These are phyloP conservation scores for Ophthalmolycus amberensis DNA, from an alignment of 2,113 vertebrate species.

Conservation along the genomic window DNA sequence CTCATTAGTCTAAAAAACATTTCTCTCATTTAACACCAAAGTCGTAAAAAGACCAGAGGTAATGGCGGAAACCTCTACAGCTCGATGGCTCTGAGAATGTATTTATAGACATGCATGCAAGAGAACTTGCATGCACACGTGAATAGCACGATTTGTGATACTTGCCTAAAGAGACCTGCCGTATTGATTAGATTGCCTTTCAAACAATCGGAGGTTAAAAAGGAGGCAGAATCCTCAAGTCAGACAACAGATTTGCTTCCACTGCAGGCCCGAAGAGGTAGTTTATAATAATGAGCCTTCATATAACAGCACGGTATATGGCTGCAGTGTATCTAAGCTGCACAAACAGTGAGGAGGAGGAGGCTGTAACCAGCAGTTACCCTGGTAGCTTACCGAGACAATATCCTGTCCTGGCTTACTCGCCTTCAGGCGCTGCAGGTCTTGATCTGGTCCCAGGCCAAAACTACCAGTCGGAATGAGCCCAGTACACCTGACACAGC, in stretches of 20 bases:
- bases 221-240: not conserved
- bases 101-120: not conserved
- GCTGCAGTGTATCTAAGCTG: constrained; percentile 41
- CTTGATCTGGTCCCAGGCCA: constrained; percentile 55
- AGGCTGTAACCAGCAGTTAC: constrained; percentile 63
- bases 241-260: constrained; percentile 9
- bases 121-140: constrained; percentile 18
- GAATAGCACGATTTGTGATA: not conserved
- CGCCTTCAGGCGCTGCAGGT: constrained; percentile 47
- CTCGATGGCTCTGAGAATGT: constrained; percentile 21
- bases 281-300: constrained; percentile 39
- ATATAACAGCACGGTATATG: constrained; percentile 13
- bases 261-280: not conserved
- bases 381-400: constrained; percentile 73
- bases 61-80: constrained; percentile 43
- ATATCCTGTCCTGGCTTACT: constrained; percentile 73
- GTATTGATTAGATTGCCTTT: not conserved
- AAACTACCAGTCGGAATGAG: constrained; percentile 48
- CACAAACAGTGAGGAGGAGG: constrained; percentile 46
- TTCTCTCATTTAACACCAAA: constrained; percentile 52
- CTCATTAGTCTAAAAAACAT: constrained; percentile 63
- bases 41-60: constrained; percentile 44
- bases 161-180: not conserved
- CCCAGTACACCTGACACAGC: constrained; percentile 50
- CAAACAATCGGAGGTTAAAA: not conserved